These are phyloP conservation scores for Piaya cayana DNA, from an alignment of 2,113 vertebrate genomes.

Conservation along the genomic window DNA sequence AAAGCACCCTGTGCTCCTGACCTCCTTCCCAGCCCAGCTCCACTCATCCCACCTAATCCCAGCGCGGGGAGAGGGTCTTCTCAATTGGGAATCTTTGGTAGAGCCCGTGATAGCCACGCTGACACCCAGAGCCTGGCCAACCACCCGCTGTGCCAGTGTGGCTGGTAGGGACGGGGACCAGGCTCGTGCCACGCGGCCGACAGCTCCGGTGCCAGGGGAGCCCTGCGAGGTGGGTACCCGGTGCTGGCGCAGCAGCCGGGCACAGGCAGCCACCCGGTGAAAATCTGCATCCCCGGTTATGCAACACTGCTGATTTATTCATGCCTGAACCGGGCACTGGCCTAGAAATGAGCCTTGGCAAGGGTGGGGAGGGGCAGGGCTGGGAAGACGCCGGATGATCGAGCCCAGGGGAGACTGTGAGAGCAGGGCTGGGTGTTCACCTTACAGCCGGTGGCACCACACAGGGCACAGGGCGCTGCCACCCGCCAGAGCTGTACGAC, in stretches of 20 bases:
- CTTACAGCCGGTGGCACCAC: accelerated
- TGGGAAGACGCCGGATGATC: accelerated
- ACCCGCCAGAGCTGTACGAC: accelerated
- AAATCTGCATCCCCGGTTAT: slow-evolving; percentile 50
- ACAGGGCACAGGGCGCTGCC: neutral
- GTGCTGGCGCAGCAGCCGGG: neutral
- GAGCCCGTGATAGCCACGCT: accelerated
- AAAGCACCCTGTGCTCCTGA: neutral
- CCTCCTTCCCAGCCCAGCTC: neutral
- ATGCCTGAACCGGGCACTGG: slow-evolving; percentile 52
- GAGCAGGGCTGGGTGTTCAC: neutral
- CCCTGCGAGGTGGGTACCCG: neutral
- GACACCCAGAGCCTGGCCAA: neutral
- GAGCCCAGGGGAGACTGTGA: neutral
- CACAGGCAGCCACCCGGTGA: neutral
- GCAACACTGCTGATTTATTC: slow-evolving; percentile 47
- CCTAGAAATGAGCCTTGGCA: slow-evolving; percentile 44
- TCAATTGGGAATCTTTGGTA: neutral
- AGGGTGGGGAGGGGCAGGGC: neutral
- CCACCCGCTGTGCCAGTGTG: neutral
- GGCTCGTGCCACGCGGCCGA: accelerated
- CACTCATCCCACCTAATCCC: neutral
- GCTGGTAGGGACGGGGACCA: neutral
- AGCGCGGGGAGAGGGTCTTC: neutral
- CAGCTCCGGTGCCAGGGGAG: neutral